Evolutionary conservation across 2,888 invertebrate species (phyloP).

Genomic region (Chrysopilus asiliformis): DNA sequence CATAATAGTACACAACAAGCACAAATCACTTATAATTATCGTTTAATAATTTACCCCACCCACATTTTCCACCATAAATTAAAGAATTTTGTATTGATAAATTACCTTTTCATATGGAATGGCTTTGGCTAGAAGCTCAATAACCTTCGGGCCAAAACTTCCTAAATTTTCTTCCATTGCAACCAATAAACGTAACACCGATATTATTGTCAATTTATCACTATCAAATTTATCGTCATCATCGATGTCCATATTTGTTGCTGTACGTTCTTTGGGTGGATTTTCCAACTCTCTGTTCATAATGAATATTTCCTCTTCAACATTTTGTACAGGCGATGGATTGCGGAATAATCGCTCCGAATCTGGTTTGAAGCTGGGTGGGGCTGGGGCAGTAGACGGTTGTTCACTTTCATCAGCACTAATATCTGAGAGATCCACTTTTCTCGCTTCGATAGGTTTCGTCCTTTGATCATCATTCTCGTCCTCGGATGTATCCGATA

Average conservation of each 20-base stretch:
- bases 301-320: too few relatives aligned
- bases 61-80: too few relatives aligned
- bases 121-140: constrained; percentile 55
- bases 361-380: neutral
- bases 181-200: constrained; percentile 57
- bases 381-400: neutral
- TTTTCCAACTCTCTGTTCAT: neutral
- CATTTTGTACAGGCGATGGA: neutral
- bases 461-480: neutral
- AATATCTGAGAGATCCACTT: neutral
- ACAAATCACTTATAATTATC: too few relatives aligned
- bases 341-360: neutral
- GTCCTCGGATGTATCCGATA: neutral
- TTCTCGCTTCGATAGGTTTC: neutral
- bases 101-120: constrained; percentile 50
- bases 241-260: neutral
- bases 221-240: constrained; percentile 23
- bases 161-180: constrained; percentile 70
- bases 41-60: too few relatives aligned
- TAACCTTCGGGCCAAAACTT: constrained; percentile 63
- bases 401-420: neutral
- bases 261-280: neutral
- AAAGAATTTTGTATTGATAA: too few relatives aligned
- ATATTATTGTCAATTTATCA: constrained; percentile 36
- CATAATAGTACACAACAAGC: too few relatives aligned